These are phyloP conservation scores for Mormyrus iriodes DNA, from an alignment of 2,113 vertebrate genomes.

Conservation along the genomic window DNA sequence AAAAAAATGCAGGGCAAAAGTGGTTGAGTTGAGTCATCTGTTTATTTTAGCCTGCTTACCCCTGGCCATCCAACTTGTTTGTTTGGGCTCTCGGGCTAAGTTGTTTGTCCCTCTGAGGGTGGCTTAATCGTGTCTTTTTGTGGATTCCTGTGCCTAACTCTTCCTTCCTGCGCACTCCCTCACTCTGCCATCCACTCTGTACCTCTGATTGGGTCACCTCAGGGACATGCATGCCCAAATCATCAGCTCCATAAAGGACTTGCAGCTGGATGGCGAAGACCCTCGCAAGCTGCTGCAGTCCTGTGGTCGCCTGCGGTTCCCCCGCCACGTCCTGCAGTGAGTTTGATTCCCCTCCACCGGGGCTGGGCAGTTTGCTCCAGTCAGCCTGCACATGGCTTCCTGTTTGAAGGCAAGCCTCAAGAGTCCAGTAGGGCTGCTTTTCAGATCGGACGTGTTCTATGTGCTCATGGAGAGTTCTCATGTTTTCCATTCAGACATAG, in stretches of 20 bases:
- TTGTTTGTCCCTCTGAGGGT: constrained; percentile 32
- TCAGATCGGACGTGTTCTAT: background rate
- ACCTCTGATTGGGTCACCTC: constrained; percentile 43
- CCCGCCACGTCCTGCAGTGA: constrained; percentile 83
- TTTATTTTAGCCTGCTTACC: constrained; percentile 24
- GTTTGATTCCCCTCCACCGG: constrained; percentile 50
- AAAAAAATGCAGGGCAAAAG: background rate
- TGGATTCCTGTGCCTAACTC: constrained; percentile 17
- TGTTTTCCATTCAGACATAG: background rate
- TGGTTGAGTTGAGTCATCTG: background rate
- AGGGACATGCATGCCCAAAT: constrained; percentile 95
- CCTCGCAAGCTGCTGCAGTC: constrained; percentile 87
- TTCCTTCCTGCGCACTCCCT: background rate
- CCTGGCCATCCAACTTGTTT: constrained; percentile 40
- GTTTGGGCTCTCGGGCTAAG: background rate
- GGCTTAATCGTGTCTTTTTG: constrained; percentile 35
- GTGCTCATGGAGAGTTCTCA: background rate
- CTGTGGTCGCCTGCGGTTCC: constrained; percentile 78
- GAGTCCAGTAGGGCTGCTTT: background rate
- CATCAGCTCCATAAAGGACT: constrained; percentile 91
- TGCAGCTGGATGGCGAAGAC: constrained; percentile 87
- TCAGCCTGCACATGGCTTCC: background rate
- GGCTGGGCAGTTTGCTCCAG: constrained; percentile 19
- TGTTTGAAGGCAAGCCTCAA: background rate
- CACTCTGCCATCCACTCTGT: constrained; percentile 27